Conservation (phyloP, 2,797 vertebrate genomes). For the Cossypha heuglini region DNA sequence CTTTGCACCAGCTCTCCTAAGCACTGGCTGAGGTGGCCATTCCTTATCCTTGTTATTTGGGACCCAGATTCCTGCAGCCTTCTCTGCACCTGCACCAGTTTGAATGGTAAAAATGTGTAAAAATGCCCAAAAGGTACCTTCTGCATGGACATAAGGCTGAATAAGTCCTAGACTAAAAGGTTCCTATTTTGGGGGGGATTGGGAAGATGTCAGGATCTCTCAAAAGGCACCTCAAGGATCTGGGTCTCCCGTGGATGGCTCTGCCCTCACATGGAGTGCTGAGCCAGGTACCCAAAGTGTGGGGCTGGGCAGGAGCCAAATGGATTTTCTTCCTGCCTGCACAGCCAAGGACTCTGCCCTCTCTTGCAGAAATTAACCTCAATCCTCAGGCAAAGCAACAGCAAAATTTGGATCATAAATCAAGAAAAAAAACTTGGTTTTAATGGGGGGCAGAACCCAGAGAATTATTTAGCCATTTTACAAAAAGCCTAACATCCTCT, state of each 20-base stretch:
- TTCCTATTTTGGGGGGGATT: not conserved
- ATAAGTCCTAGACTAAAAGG: not conserved
- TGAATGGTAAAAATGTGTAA: not conserved
- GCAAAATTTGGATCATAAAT: not conserved
- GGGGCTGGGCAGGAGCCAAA: not conserved
- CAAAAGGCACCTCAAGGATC: not conserved
- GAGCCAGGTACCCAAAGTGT: not conserved
- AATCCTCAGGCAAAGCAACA: not conserved
- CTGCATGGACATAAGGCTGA: not conserved
- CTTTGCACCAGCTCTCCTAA: not conserved
- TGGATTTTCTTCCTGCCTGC: not conserved
- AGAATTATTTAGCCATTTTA: not conserved
- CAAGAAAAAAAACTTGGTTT: not conserved
- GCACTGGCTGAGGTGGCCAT: not conserved
- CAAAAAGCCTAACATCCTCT: not conserved
- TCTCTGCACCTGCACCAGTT: fast-evolving
- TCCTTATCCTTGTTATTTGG: not conserved
- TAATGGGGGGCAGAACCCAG: not conserved
- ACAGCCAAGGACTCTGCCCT: not conserved
- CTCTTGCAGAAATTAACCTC: not conserved
- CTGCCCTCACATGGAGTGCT: fast-evolving
- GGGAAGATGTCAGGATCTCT: not conserved
- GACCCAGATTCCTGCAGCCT: not conserved
- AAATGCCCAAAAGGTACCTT: not conserved
- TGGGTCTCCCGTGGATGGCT: not conserved